Conservation (phyloP, 2,113 vertebrate genomes). For the Stegastes partitus region DNA sequence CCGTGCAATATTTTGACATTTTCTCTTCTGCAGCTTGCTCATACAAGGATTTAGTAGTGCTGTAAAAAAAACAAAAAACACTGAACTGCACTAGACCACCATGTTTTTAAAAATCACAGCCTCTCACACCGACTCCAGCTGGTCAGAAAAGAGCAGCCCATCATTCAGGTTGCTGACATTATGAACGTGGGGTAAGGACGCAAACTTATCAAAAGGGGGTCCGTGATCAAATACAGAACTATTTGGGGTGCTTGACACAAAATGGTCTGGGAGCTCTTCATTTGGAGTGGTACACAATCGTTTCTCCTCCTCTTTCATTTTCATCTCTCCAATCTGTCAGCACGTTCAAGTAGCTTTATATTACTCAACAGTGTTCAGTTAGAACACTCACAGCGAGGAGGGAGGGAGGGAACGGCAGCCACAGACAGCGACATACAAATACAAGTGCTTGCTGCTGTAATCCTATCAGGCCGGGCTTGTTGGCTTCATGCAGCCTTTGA, state of each 20-base stretch:
- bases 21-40: background rate
- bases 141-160: constrained; percentile 34
- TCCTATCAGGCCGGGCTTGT: constrained; percentile 60
- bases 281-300: constrained; percentile 64
- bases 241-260: constrained; percentile 57
- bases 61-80: constrained; percentile 19
- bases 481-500: constrained; percentile 28
- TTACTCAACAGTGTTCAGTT: constrained; percentile 39
- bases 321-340: constrained; percentile 62
- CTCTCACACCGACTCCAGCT: constrained; percentile 20
- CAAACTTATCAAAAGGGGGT: constrained; percentile 48
- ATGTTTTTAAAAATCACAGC: background rate
- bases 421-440: constrained; percentile 47
- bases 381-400: constrained; percentile 23
- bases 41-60: background rate
- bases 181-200: constrained; percentile 42
- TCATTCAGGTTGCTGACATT: constrained; percentile 27
- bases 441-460: constrained; percentile 59
- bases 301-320: constrained; percentile 52
- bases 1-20: background rate
- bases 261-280: constrained; percentile 57
- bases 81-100: constrained; percentile 18
- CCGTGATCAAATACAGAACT: constrained; percentile 49
- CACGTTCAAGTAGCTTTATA: constrained; percentile 59
- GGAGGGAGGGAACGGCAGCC: constrained; percentile 1